Base-by-base conservation (phyloP, 2,113 vertebrate species). In the Rissa tridactyla region DNA sequence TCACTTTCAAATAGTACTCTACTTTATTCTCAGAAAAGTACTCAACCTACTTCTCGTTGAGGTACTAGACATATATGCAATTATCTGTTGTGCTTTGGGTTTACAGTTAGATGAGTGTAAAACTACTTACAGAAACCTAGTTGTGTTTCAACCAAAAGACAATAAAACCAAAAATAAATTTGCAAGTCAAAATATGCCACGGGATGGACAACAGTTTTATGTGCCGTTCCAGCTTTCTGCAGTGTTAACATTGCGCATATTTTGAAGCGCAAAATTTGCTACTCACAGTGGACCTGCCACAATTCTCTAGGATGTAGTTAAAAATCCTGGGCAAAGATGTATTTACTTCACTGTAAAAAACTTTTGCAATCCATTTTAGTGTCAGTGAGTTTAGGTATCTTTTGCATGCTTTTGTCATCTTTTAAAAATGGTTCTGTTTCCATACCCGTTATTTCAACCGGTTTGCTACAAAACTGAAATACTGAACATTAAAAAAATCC, bases 381-480 rank as follows among this genome's bases (percentile, higher is more conserved):
- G 7, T 66, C 36, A 58, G 7, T 52, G 26, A 65, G 12, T 69
- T 86, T 55, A 77, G 51, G 25, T 42, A 82, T 15, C 54, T 91
- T 90, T 69, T 54, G 9, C 7, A 81, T 38, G 57, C 10, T 88
- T 94, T 88, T 68, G 42, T 54, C 9, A 47, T 18, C 46, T 71
- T 72, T 80, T 62, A 64, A 82, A 91, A 90, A 66, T n/a, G 5
- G 58, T 91, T 91, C 65, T 82, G 58, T 58, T 94, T 94, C 96
- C 94, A 79, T 44, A 70, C 7, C 8, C 46, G 70, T 94, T 93
- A n/a, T 95, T 94, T 89, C 84, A 96, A 93, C 70, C 91, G 38
- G 30, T 90, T 92, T 96, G 90, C 60, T 78, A 54, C 82, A 94
- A 9, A 42, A 20, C 13, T 46, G 87, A 88, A 93, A 92, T 70